These are phyloP conservation scores for Limanda limanda DNA, from an alignment of 2,113 vertebrate species.

Conservation along the genomic window DNA sequence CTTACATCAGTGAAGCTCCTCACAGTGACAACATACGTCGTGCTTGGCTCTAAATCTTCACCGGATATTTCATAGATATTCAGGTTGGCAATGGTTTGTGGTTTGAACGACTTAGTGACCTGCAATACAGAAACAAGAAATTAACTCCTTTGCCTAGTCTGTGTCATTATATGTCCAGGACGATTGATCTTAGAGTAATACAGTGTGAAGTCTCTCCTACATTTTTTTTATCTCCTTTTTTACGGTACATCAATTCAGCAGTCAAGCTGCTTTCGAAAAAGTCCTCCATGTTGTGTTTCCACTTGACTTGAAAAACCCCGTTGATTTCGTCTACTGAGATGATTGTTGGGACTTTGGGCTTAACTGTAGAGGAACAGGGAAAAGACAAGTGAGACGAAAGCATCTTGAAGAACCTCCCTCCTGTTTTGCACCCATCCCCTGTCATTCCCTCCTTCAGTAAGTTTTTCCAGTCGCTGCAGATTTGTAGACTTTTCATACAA, in stretches of 20 bases:
- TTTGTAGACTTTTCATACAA: neutral
- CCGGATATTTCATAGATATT: slow-evolving; percentile 46
- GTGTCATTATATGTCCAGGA: neutral
- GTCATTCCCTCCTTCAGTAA: neutral
- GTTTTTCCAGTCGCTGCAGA: neutral
- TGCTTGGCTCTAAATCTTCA: slow-evolving; percentile 32
- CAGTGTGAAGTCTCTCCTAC: slow-evolving; percentile 35
- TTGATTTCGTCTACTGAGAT: slow-evolving; percentile 26
- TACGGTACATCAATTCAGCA: slow-evolving; percentile 54
- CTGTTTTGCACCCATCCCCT: neutral
- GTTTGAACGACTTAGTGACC: fast-evolving
- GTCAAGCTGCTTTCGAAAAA: fast-evolving
- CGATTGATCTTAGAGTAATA: neutral
- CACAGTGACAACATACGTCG: slow-evolving; percentile 66
- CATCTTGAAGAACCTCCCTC: neutral
- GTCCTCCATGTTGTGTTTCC: neutral
- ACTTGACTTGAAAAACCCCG: slow-evolving; percentile 54
- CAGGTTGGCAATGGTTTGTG: fast-evolving
- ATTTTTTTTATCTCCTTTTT: slow-evolving; percentile 34
- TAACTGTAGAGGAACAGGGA: slow-evolving; percentile 56
- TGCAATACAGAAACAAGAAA: neutral
- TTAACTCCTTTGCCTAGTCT: neutral
- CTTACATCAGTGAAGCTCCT: fast-evolving
- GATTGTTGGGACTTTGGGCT: slow-evolving; percentile 67
- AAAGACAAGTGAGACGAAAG: neutral